phyloP scores from a whole-genome alignment of 2,888 invertebrate species.

The Cerastis rubricosa region DNA sequence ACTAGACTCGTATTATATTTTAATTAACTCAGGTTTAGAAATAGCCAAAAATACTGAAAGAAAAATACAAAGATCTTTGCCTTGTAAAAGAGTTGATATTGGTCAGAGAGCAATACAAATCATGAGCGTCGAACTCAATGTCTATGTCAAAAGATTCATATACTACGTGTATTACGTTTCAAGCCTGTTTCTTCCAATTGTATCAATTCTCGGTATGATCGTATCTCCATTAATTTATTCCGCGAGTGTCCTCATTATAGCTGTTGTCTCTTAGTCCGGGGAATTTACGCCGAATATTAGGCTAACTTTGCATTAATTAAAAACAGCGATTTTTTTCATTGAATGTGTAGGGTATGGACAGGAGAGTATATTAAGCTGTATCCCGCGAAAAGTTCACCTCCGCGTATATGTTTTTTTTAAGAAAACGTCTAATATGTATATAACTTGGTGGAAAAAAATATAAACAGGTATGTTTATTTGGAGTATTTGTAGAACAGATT shows the following conservation, averaged over 20 bases:
- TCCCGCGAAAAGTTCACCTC: no score
- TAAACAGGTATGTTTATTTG: no score
- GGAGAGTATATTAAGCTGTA: no score
- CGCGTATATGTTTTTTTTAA: no score
- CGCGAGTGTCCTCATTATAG: conserved; percentile 59
- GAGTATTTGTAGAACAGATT: no score
- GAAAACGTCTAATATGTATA: no score
- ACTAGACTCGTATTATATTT: neutral
- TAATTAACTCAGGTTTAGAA: neutral
- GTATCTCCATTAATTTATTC: conserved; percentile 68
- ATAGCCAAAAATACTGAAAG: neutral
- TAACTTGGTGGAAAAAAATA: no score
- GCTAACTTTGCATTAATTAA: no score
- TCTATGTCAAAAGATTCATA: conserved; percentile 34
- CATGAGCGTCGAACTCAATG: conserved; percentile 34
- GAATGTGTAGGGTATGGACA: no score
- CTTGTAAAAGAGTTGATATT: conserved; percentile 6
- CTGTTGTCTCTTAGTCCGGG: no score
- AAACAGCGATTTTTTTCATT: no score
- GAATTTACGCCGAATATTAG: no score
- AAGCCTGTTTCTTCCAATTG: conserved; percentile 63
- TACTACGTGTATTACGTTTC: conserved; percentile 37
- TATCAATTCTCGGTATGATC: conserved; percentile 65
- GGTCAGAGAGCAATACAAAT: conserved; percentile 34
- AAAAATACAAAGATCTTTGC: neutral